These are phyloP conservation scores for Musca domestica DNA, from an alignment of 1,140 invertebrate genomes.

Conservation along the genomic window DNA sequence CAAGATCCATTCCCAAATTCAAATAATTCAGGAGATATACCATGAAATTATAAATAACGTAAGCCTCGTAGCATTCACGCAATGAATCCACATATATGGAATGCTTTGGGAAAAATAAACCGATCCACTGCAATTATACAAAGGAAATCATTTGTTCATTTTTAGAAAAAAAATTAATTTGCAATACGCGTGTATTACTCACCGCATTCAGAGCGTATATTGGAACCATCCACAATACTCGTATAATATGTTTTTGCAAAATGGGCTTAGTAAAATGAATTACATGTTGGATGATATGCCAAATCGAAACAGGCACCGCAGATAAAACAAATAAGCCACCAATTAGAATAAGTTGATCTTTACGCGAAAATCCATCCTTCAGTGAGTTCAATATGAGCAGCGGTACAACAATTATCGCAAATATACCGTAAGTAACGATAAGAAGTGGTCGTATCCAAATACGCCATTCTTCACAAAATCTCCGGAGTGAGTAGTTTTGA, in stretches of 20 bases:
- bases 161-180: too few species aligned
- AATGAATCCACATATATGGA: constrained; percentile 90
- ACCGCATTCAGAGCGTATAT: constrained; percentile 94
- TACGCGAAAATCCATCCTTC: constrained; percentile 69
- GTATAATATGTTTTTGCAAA: constrained; percentile 92
- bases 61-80: constrained; percentile 93
- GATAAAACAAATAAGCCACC: constrained; percentile 88
- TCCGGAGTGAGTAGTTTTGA: constrained; percentile 35
- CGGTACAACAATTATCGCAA: constrained; percentile 81
- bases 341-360: constrained; percentile 77
- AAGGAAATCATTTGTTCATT: too few species aligned
- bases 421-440: constrained; percentile 73
- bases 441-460: constrained; percentile 85
- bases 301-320: constrained; percentile 87
- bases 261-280: constrained; percentile 91
- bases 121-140: constrained; percentile 70
- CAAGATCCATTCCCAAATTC: constrained; percentile 77
- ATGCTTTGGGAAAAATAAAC: constrained; percentile 74
- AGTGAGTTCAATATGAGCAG: constrained; percentile 73
- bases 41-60: constrained; percentile 98
- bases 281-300: constrained; percentile 92
- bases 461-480: constrained; percentile 72
- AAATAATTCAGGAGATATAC: constrained; percentile 89
- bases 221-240: constrained; percentile 97
- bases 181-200: constrained; percentile 52